Evolutionary conservation across 2,888 invertebrate genomes (phyloP), one percentile per base, ranked within the genome.

Genomic region (Belgica antarctica): DNA sequence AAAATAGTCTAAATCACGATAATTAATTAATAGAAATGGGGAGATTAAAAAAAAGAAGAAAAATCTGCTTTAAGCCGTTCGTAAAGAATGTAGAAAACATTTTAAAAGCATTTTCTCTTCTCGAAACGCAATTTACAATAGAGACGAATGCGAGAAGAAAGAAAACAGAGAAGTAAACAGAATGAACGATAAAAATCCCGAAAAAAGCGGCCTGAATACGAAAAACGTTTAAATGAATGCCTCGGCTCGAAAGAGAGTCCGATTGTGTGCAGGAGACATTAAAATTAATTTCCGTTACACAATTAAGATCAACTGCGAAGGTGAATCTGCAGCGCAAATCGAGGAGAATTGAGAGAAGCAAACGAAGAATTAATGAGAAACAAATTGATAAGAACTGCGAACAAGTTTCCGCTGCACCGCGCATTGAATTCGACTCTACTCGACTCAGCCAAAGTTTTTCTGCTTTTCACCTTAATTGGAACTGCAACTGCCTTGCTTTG

Each of bases 1-100:
- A 65, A 65, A 65, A 65, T 65, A 5, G 63, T 17, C 63, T 34
- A 65, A 34, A 65, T 65, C 63, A 65, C 15, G 63, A 65, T 65
- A 65, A 65, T 65, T 65, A 65, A 65, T 65, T 65, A 65, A 65
- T 65, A 65, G 63, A 65, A 10, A 34, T 22, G 62, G n/a, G 17
- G 34, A 31, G 31, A 62, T 62, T 62, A 28, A 62, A 52, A 19
- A 22, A 41, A 15, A 46, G 46, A 15, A 19, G 52, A 52, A 52
- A 34, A 27, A 34, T 62, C 31, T 34, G 34, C 27, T 62, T 34
- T 62, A 34, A 27, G 27, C 62, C 36, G 27, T 59, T 59, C 59
- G 17, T 12, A 46, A 46, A 46, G 17, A 7, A 52, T 41, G 10
- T 31, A 31, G 31, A 31, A 31, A 31, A 31, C 31, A 15, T 22